Percentiles rank a stretch among this genome's conserved stretches.
These are phyloP conservation scores for Gymnarchus niloticus DNA, from an alignment of 2,113 vertebrate species.

Conservation along the genomic window DNA sequence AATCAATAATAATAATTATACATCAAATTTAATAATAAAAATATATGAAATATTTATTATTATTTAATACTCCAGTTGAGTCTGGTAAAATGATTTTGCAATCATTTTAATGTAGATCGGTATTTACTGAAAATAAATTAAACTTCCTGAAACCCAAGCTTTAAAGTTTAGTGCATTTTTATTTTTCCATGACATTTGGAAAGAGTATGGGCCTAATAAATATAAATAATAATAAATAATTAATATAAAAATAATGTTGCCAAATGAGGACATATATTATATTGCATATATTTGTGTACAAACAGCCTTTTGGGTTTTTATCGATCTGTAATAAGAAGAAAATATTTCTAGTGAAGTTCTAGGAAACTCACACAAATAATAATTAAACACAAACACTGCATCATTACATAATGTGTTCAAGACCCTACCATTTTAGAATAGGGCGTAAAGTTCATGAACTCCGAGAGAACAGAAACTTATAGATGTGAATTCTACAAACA, in stretches of 20 bases:
- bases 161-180: background rate
- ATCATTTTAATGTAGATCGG: background rate
- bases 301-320: background rate
- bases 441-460: background rate
- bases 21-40: too few relatives aligned
- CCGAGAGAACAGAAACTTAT: background rate
- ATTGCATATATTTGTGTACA: background rate
- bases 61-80: background rate
- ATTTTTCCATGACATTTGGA: background rate
- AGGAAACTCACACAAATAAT: background rate
- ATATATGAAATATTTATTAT: background rate
- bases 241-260: too few relatives aligned
- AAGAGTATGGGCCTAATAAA: too few relatives aligned
- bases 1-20: too few relatives aligned
- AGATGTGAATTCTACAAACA: background rate
- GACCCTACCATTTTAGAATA: background rate
- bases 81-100: background rate
- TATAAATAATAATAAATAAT: too few relatives aligned
- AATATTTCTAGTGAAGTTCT: background rate
- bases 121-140: background rate
- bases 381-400: background rate
- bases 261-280: too few relatives aligned
- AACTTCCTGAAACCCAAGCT: background rate
- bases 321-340: background rate
- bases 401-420: background rate